phyloP scores from a whole-genome alignment of 2,113 vertebrate species.

The Pluvialis apricaria region DNA sequence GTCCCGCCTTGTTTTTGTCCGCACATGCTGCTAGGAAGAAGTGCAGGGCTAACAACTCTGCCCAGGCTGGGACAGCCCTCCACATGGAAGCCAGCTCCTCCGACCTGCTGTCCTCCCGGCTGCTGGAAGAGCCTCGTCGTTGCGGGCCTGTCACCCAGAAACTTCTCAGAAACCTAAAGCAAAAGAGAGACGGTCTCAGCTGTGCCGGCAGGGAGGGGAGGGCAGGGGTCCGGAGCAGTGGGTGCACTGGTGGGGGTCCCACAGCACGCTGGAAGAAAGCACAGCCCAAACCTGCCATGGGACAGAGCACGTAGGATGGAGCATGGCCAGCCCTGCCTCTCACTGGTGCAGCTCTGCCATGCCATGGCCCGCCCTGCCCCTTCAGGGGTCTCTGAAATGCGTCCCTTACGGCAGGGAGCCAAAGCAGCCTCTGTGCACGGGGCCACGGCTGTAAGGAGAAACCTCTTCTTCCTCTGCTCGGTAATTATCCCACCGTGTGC shows the following conservation, averaged over 20 bases:
- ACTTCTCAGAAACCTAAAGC: conserved; percentile 51
- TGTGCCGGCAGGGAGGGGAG: no score
- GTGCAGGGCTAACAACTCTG: neutral
- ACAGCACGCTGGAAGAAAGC: fast-evolving
- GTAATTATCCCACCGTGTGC: neutral
- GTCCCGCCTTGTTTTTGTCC: neutral
- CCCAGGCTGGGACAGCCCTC: neutral
- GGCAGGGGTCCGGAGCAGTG: neutral
- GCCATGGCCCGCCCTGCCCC: neutral
- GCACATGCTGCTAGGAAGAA: neutral
- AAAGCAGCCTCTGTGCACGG: fast-evolving
- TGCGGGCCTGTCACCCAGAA: neutral
- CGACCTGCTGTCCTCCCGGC: fast-evolving
- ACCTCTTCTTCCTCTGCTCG: neutral
- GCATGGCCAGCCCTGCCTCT: neutral
- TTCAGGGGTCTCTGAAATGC: neutral
- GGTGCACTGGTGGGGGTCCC: neutral
- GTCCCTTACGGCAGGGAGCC: neutral
- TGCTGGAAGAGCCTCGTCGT: neutral
- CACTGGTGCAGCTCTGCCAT: neutral
- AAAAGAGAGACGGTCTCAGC: neutral
- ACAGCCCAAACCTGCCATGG: fast-evolving
- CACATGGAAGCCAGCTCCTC: neutral
- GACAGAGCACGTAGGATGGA: neutral
- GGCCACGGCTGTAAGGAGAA: fast-evolving